Evolutionary conservation across 2,888 invertebrate species (phyloP).

Genomic region (Idaea straminata): DNA sequence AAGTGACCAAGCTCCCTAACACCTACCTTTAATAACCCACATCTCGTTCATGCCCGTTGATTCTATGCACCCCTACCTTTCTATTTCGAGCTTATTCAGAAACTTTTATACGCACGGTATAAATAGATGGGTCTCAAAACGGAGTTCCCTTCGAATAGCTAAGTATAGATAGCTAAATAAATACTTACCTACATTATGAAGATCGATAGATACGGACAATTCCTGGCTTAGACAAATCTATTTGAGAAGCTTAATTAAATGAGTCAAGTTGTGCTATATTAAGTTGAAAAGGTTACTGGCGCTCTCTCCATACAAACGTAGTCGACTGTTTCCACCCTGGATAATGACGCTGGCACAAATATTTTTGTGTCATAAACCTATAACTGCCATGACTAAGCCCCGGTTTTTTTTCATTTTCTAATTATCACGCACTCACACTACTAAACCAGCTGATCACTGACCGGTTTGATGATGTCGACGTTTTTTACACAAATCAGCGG

Average conservation of each 20-base stretch:
- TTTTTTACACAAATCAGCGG: too few species aligned
- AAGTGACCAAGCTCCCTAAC: not conserved
- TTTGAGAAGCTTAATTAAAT: not conserved
- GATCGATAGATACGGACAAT: not conserved
- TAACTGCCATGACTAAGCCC: too few species aligned
- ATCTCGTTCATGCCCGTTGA: conserved; percentile 26
- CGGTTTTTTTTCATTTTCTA: too few species aligned
- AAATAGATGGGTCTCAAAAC: conserved; percentile 4
- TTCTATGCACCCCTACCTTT: conserved; percentile 29
- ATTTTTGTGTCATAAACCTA: too few species aligned
- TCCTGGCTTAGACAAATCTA: not conserved
- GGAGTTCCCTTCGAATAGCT: not conserved
- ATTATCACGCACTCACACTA: too few species aligned
- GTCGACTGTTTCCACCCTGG: too few species aligned
- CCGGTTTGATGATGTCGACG: too few species aligned
- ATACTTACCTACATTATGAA: not conserved
- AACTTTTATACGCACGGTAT: conserved; percentile 14
- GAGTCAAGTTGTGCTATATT: not conserved
- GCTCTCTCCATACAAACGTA: too few species aligned
- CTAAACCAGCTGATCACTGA: too few species aligned
- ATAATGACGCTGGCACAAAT: too few species aligned
- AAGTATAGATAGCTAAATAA: not conserved
- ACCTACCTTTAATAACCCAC: conserved; percentile 19
- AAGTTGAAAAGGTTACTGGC: too few species aligned
- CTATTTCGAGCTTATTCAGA: conserved; percentile 28